Evolutionary conservation across 2,797 vertebrate species (phyloP).

Genomic region (Adelosebastes latens): DNA sequence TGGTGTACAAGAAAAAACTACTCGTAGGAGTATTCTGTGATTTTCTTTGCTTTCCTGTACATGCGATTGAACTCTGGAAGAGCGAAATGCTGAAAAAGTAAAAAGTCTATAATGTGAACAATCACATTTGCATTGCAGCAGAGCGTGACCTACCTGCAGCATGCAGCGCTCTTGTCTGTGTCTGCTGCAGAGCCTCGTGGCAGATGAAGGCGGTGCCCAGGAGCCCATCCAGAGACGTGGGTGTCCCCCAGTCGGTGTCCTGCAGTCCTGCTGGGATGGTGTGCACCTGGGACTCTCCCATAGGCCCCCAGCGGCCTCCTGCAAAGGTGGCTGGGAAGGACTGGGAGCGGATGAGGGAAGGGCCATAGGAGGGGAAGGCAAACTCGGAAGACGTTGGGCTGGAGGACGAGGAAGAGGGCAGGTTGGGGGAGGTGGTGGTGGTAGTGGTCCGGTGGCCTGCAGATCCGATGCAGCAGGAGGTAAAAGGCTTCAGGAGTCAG

Average conservation of each 20-base stretch:
- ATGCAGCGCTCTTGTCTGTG: constrained; percentile 84
- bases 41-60: not conserved
- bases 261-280: constrained; percentile 92
- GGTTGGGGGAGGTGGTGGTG: constrained; percentile 84
- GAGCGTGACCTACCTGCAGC: constrained; percentile 78
- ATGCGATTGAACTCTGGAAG: not conserved
- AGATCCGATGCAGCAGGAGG: constrained; percentile 96
- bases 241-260: constrained; percentile 95
- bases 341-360: constrained; percentile 88
- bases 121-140: not conserved
- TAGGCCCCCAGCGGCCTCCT: constrained; percentile 70
- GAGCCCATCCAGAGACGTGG: constrained; percentile 93
- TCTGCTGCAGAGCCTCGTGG: constrained; percentile 89
- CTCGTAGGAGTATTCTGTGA: not conserved
- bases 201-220: constrained; percentile 94
- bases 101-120: not conserved
- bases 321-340: constrained; percentile 91
- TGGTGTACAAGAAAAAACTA: not conserved
- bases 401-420: constrained; percentile 50
- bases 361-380: constrained; percentile 73
- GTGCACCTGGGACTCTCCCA: constrained; percentile 83
- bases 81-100: not conserved
- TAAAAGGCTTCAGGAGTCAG: constrained; percentile 87
- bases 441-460: constrained; percentile 94
- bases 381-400: constrained; percentile 72